These are phyloP conservation scores for Perizoma affinitatum DNA, from an alignment of 2,888 invertebrate species.

Conservation along the genomic window DNA sequence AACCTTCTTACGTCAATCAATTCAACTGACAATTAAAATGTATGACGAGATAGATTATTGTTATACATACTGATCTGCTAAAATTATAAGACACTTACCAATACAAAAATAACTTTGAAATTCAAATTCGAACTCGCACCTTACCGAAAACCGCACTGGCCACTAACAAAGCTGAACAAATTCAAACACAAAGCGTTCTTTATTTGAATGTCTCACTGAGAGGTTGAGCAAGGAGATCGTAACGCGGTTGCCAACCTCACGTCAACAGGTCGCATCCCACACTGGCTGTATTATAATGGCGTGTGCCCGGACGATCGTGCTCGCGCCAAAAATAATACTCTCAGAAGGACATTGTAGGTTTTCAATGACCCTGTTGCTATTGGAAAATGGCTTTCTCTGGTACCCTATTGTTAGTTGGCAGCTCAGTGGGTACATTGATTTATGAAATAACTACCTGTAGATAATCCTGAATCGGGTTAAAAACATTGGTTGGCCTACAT, in stretches of 20 bases:
- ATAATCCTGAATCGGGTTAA: too few relatives aligned
- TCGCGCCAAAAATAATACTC: constrained; percentile 81
- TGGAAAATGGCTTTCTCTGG: constrained; percentile 73
- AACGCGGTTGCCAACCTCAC: constrained; percentile 68
- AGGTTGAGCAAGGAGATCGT: constrained; percentile 42
- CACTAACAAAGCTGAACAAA: constrained; percentile 34
- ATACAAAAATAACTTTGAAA: constrained; percentile 6
- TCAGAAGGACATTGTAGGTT: constrained; percentile 72
- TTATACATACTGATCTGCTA: too few relatives aligned
- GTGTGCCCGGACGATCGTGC: constrained; percentile 65
- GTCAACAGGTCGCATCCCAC: constrained; percentile 81
- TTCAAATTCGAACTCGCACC: constrained; percentile 18
- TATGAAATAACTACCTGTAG: constrained; percentile 31
- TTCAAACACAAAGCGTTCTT: constrained; percentile 44
- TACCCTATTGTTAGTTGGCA: constrained; percentile 60
- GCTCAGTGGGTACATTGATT: constrained; percentile 54
- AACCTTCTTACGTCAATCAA: constrained; percentile 2
- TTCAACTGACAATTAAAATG: background rate
- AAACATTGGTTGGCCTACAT: too few relatives aligned
- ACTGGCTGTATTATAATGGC: constrained; percentile 52
- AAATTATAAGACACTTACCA: too few relatives aligned
- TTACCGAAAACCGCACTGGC: constrained; percentile 30
- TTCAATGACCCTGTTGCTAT: constrained; percentile 73
- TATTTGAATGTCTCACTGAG: constrained; percentile 60
- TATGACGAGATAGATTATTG: too few relatives aligned